A percentile compares a stretch with the other conserved stretches of the same genome.
Evolutionary conservation across 2,888 invertebrate genomes (phyloP).

Genomic region (Tuta absoluta): DNA sequence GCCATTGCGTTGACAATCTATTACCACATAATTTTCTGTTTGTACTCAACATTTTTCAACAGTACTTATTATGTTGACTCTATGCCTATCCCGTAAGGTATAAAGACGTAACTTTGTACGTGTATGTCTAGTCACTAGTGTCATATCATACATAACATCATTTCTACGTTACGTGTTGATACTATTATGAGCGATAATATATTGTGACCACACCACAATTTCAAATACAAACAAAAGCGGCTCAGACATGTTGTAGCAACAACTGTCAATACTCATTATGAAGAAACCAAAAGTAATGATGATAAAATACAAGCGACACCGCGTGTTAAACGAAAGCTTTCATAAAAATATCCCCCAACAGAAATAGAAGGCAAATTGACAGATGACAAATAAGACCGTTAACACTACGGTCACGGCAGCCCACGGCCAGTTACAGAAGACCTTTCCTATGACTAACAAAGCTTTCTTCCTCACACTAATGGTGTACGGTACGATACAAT

Average conservation of each 20-base stretch:
- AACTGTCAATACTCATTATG: constrained; percentile 74
- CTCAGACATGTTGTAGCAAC: constrained; percentile 27
- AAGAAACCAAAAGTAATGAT: constrained; percentile 74
- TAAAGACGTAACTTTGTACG: no score
- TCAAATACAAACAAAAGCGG: constrained; percentile 11
- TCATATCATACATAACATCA: no score
- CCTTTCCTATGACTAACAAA: constrained; percentile 36
- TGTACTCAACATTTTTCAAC: no score
- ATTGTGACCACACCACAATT: neutral
- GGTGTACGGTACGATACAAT: constrained; percentile 35
- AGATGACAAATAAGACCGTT: constrained; percentile 80
- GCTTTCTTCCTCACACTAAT: constrained; percentile 22
- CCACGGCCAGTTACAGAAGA: constrained; percentile 50
- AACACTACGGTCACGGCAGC: constrained; percentile 68
- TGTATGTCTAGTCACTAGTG: no score
- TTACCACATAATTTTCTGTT: no score
- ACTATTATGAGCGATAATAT: neutral
- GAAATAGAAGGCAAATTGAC: constrained; percentile 79
- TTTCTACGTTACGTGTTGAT: neutral
- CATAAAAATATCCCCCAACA: constrained; percentile 63
- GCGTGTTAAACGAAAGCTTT: constrained; percentile 72
- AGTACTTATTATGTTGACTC: no score
- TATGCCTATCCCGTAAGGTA: no score
- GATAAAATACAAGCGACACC: constrained; percentile 69
- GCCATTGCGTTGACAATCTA: no score